Evolutionary conservation across 2,888 invertebrate species (phyloP), one percentile per base, ranked within the genome.

Genomic region (Geotrupes spiniger): DNA sequence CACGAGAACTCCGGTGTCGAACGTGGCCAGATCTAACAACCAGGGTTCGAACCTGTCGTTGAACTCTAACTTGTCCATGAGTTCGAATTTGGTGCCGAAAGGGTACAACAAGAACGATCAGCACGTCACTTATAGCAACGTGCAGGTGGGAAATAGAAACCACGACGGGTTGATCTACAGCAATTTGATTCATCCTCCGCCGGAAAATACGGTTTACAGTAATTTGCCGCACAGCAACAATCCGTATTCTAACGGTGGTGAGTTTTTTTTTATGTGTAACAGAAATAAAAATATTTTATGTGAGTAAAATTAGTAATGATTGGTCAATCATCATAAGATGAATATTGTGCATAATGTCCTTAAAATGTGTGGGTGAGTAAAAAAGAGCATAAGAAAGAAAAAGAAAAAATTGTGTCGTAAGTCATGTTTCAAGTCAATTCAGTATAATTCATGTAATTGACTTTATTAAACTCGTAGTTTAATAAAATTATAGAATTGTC

Each of bases 191-290:
- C 77, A 78, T 69, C 74, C 76, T 37, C 64, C 71, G 10, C 44
- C 74, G 65, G 61, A 70, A 10, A 60, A 61, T 10, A 65, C 60
- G 29, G 63, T 82, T 26, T 85, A 85, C 62, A 81, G 81, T 52
- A 85, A 85, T 64, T 66, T 83, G 16, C 62, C 61, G 8, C 44
- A 54, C 10, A 46, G 46, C 45, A 54, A 52, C 25, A 59, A 56
- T 31, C 54, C 59, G 2, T 72, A 69, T 52, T 62, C 68, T 1
- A 71, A 69, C 55, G 72, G 66, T 36, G 69, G 69, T 69, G 46
- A 58, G 59, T 54, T n/a, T 12, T n/a, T n/a, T n/a, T n/a, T n/a
- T n/a, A n/a, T n/a, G n/a, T n/a, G n/a, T n/a, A n/a, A n/a, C n/a
- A n/a, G n/a, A n/a, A n/a, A n/a, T n/a, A n/a, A n/a, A n/a, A n/a